Evolutionary conservation across 2,797 vertebrate genomes (phyloP), one percentile per base, ranked within the genome.

Genomic region (Acipenser transmontanus): DNA sequence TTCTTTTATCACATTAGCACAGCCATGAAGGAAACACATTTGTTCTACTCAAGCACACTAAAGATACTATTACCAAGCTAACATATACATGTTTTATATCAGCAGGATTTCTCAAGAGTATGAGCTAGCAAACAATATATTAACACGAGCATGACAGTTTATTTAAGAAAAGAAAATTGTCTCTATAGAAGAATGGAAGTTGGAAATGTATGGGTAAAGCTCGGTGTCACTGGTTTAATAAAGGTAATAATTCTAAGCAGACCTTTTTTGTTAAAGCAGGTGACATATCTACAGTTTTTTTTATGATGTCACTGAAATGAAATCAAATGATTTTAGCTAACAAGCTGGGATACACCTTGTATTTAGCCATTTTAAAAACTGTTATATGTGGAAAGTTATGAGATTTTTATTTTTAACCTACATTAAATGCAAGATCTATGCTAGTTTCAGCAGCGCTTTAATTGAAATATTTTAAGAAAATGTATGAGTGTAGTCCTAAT

Each of bases 141-240:
- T 98, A 99, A 94, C 92, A 94, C 94, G 92, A 93, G 93, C 93
- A 93, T 99, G 97, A 99, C 97, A 99, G 95, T 98, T 98, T 99
- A 98, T 99, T 99, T 99, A 98, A 98, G 95, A 97, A 98, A 97
- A 97, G 96, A 98, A 99, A 98, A 99, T 98, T 98, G 97, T 98
- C 95, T 96, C 91, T 84, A 88, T 90, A 93, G 93, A 95, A 89
- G 93, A 87, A 88, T 86, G 91, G 90, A 90, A 91, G 88, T 85
- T 88, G 85, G 86, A 93, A 92, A 93, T 91, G 92, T 92, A 94
- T 95, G 85, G 89, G 87, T 82, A 92, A 93, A 91, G 84, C 89
- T 89, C 90, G 85, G 90, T 92, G 91, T 90, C 93, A 93, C 85
- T 82, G 86, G 86, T 93, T 92, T 95, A 96, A 95, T 93, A 95